phyloP scores from a whole-genome alignment of 2,113 vertebrate genomes.

The Acanthochromis polyacanthus region DNA sequence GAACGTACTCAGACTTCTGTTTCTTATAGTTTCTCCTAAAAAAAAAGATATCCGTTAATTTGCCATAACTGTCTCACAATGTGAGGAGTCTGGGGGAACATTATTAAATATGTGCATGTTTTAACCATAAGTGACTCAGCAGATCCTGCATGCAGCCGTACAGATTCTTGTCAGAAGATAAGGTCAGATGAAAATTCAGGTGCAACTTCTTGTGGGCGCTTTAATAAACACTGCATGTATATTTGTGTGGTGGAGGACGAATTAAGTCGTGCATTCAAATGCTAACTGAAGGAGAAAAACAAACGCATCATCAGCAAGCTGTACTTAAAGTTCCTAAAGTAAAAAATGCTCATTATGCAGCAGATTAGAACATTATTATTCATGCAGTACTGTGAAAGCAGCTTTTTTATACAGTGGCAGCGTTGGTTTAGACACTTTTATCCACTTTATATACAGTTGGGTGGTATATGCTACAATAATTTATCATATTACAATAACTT shows the following conservation, averaged over 20 bases:
- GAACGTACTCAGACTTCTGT: too few relatives aligned
- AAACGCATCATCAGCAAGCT: neutral
- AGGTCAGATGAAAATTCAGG: slow-evolving; percentile 16
- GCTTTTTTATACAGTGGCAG: neutral
- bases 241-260: neutral
- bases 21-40: neutral
- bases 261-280: neutral
- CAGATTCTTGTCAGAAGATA: slow-evolving; percentile 9
- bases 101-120: slow-evolving; percentile 13
- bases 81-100: neutral
- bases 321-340: neutral
- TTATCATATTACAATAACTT: neutral
- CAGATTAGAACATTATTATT: neutral
- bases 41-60: neutral
- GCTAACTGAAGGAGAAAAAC: neutral
- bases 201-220: neutral
- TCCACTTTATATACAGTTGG: neutral
- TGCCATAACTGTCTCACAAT: neutral
- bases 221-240: neutral
- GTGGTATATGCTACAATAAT: neutral
- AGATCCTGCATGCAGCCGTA: slow-evolving; percentile 3
- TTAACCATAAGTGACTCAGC: slow-evolving; percentile 4
- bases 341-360: neutral
- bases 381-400: neutral
- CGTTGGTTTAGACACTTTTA: neutral